Evolutionary conservation across 2,113 vertebrate species (phyloP).

Genomic region (Mesembrinibis cayennensis): DNA sequence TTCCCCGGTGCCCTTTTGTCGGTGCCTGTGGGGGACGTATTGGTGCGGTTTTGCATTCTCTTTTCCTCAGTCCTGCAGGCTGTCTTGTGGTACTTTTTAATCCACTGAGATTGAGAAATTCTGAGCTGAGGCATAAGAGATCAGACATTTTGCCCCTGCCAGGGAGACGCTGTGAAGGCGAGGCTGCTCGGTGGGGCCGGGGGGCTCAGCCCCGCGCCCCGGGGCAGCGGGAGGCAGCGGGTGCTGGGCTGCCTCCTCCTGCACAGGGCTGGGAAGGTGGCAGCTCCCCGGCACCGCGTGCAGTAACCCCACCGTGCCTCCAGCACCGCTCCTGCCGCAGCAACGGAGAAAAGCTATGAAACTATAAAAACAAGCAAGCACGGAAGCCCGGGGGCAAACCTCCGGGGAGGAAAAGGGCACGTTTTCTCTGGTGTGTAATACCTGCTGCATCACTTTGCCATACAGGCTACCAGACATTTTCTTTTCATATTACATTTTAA

Average conservation of each 20-base stretch:
- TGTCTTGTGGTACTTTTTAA: neutral
- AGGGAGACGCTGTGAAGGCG: neutral
- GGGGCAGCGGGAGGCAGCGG: accelerated
- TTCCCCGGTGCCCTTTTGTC: neutral
- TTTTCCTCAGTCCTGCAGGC: neutral
- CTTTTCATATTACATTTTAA: neutral
- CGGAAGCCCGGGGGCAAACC: neutral
- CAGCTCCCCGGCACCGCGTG: neutral
- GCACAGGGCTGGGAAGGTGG: neutral
- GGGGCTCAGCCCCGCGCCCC: neutral
- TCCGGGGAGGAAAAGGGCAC: neutral
- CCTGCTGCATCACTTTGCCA: neutral
- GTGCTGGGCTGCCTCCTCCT: neutral
- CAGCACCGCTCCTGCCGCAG: neutral
- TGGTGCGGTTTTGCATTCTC: neutral
- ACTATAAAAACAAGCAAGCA: neutral
- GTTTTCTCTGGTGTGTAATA: accelerated
- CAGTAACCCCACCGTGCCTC: neutral
- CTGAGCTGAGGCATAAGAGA: neutral
- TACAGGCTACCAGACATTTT: neutral
- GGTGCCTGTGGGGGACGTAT: neutral
- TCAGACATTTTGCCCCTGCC: neutral
- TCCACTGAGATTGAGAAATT: neutral
- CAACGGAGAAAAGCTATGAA: neutral
- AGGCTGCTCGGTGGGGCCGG: neutral